A percentile compares a stretch with the other conserved stretches of the same genome.
phyloP scores from a whole-genome alignment of 2,113 vertebrate genomes.

The Datnioides undecimradiatus region DNA sequence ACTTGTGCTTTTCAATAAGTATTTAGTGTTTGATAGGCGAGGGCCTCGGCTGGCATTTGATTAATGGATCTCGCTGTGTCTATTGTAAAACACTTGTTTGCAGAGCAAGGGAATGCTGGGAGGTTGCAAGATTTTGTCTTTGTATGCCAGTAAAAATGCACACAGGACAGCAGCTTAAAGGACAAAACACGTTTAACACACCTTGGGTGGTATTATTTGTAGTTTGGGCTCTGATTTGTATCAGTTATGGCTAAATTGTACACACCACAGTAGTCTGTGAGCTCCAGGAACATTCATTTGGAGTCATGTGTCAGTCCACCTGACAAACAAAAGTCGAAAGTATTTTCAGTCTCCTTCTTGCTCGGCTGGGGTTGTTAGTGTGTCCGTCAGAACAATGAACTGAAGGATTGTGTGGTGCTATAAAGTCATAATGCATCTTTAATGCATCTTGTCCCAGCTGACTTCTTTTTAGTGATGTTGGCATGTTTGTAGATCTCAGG shows the following conservation, averaged over 20 bases:
- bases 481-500: background rate
- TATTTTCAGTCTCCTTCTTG: background rate
- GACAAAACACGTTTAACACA: background rate
- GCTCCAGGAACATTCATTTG: background rate
- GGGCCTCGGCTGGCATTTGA: conserved; percentile 66
- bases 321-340: no score
- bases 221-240: background rate
- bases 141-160: conserved; percentile 46
- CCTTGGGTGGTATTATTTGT: background rate
- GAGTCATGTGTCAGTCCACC: background rate
- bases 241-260: background rate
- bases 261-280: background rate
- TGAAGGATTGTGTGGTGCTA: no score
- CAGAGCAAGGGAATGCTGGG: conserved; percentile 42
- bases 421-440: background rate
- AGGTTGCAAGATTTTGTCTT: conserved; percentile 37
- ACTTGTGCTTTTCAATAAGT: conserved; percentile 68
- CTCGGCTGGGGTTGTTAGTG: background rate
- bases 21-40: conserved; percentile 70
- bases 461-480: background rate
- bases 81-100: conserved; percentile 77
- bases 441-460: background rate
- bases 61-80: conserved; percentile 69
- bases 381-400: background rate
- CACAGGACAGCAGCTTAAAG: conserved; percentile 6